A percentile compares a stretch with the other conserved stretches of the same genome.
These are phyloP conservation scores for Nyctibius bracteatus DNA, from an alignment of 2,113 vertebrate species.

Conservation along the genomic window DNA sequence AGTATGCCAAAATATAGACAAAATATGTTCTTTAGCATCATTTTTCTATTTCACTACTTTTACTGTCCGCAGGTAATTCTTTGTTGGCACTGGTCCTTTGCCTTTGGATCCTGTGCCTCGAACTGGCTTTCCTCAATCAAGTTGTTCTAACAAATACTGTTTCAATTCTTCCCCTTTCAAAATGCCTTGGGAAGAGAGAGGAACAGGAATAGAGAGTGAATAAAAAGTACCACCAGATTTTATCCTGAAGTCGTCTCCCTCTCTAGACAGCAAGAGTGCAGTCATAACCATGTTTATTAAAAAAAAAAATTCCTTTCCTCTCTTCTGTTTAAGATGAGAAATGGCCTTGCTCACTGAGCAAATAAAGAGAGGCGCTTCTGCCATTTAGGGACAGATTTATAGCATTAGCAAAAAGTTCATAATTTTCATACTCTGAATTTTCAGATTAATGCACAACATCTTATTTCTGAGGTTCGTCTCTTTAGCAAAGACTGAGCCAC, in stretches of 20 bases:
- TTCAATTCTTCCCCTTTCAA: neutral
- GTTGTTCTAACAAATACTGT: neutral
- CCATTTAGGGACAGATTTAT: neutral
- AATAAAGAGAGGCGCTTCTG: neutral
- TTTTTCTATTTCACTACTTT: neutral
- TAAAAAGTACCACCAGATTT: neutral
- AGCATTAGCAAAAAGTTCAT: neutral
- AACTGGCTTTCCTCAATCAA: neutral
- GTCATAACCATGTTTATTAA: neutral
- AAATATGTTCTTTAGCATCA: neutral
- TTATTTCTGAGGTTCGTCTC: neutral
- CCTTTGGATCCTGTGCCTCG: neutral
- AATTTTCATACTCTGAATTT: neutral
- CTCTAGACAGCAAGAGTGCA: neutral
- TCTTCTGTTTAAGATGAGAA: neutral
- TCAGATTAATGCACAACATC: neutral
- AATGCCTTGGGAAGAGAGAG: neutral
- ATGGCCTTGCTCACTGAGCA: neutral
- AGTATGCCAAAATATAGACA: neutral
- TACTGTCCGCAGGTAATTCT: neutral
- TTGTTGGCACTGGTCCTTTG: neutral
- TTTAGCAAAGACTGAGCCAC: neutral
- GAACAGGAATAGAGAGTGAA: neutral
- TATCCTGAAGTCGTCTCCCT: neutral
- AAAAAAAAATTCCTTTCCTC: neutral